Percentiles rank a stretch among this genome's conserved stretches.
Conservation (phyloP, 2,113 vertebrate genomes). For the Cisticola juncidis region DNA sequence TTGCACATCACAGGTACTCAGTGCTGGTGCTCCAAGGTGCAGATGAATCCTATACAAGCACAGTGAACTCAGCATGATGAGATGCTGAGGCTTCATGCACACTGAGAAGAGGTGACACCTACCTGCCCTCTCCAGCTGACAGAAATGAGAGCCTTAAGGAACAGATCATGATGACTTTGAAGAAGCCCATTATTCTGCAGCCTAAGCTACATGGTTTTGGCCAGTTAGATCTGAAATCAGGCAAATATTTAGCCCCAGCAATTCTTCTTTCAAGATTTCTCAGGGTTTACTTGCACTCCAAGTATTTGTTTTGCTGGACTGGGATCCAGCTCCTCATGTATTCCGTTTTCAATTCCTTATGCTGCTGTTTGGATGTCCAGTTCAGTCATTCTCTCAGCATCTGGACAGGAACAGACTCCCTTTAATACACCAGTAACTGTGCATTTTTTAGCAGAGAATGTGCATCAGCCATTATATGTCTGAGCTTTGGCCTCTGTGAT, state of each 20-base stretch:
- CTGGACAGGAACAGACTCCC: not conserved
- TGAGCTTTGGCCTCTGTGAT: not conserved
- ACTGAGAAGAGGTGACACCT: not conserved
- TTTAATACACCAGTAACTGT: not conserved
- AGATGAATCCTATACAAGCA: not conserved
- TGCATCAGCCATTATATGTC: not conserved
- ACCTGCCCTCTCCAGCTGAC: not conserved
- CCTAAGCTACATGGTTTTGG: not conserved
- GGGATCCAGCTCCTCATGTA: not conserved
- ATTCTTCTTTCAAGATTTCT: not conserved
- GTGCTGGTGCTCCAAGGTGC: not conserved
- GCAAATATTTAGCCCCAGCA: not conserved
- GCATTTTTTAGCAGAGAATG: not conserved
- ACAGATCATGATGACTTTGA: not conserved
- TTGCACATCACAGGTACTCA: fast-evolving
- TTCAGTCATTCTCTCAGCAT: not conserved
- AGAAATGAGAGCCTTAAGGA: not conserved
- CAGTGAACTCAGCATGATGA: not conserved
- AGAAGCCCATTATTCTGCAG: not conserved
- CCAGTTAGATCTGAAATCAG: not conserved
- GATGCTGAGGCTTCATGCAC: not conserved
- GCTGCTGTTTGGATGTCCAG: not conserved
- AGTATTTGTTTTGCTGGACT: not conserved
- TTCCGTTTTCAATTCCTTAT: not conserved
- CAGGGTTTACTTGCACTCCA: not conserved